Base-by-base conservation (phyloP, 1,140 invertebrate genomes). In the Philopotamus ludificatus region DNA sequence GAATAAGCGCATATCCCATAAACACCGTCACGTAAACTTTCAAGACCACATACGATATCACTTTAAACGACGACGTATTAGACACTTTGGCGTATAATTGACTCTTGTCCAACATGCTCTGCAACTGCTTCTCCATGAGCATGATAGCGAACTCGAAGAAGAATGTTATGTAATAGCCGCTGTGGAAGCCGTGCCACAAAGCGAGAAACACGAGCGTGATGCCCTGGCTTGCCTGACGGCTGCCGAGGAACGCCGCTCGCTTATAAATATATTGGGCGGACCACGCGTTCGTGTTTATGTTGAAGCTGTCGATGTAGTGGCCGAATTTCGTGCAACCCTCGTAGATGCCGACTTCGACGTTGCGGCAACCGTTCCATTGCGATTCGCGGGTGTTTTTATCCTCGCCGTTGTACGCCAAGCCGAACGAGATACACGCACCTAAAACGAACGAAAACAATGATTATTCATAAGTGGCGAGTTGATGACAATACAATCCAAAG, bases 221-320 rank as follows among this genome's bases (percentile, higher is more conserved):
- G 1, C 85, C 75, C 77, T 97, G 95, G 58, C 94, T 97, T 3
- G 91, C 76, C n/a, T 88, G 79, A 25, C 89, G 86, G 75, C 92
- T 95, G 18, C 90, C 90, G 1, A 98, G 79, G 76, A 97, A 97
- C 73, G 90, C 92, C 10, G 97, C 78, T 9, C 95, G 81, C 75
- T 97, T 98, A 76, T 94, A 98, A 42, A 98, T 81, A 73, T 98
- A 96, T 78, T 93, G 88, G 0, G 88, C 87, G 49, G 92, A 89
- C 92, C 95, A 98, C 21, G 87, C 81, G 79, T 97, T 98, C 0
- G 95, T 97, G 73, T 96, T 96, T 49, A 90, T 90, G 75, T 97
- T 98, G 74, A 97, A 97, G 9, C 92, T 90, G 60, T 86, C 79
- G 49, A 97, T 92, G 71, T 94, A 89, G 71, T 94, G 87, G 59